phyloP scores from a whole-genome alignment of 2,797 vertebrate species.

The Tangara arthus region DNA sequence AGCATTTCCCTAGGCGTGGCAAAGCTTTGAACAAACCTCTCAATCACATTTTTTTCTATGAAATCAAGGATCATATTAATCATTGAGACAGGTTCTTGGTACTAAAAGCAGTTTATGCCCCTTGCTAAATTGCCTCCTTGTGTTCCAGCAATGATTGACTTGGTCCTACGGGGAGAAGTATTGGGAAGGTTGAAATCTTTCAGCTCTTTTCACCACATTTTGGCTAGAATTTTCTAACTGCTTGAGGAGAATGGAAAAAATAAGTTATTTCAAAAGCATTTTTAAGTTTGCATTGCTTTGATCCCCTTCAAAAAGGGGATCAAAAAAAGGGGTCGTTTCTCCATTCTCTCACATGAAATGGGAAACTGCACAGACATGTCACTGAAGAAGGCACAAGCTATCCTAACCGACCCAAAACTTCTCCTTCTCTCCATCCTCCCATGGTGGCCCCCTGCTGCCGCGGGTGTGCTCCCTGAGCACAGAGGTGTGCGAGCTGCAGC shows the following conservation, averaged over 20 bases:
- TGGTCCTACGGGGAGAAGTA: not conserved
- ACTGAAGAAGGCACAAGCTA: not conserved
- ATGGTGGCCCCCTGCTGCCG: accelerated
- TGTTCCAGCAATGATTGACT: not conserved
- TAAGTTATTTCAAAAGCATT: not conserved
- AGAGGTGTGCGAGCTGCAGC: not conserved
- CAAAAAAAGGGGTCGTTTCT: not conserved
- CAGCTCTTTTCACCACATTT: not conserved
- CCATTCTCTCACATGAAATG: not conserved
- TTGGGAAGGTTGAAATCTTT: not conserved
- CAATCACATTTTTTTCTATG: not conserved
- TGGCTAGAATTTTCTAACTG: not conserved
- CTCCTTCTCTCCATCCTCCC: not conserved
- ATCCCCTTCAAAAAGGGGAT: not conserved
- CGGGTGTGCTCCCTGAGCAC: not conserved
- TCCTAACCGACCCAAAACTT: not conserved
- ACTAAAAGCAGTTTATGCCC: not conserved
- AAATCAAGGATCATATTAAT: not conserved
- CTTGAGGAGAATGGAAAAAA: not conserved
- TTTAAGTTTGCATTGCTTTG: not conserved
- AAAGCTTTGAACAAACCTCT: not conserved
- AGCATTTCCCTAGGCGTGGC: slow-evolving; percentile 14
- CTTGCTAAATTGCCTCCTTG: not conserved
- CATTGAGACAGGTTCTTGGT: not conserved
- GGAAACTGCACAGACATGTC: not conserved